Evolutionary conservation across 35 echinoderm and acorn worm species (phyloP), one percentile per base, ranked within the genome.

Genomic region (Acanthaster planci): DNA sequence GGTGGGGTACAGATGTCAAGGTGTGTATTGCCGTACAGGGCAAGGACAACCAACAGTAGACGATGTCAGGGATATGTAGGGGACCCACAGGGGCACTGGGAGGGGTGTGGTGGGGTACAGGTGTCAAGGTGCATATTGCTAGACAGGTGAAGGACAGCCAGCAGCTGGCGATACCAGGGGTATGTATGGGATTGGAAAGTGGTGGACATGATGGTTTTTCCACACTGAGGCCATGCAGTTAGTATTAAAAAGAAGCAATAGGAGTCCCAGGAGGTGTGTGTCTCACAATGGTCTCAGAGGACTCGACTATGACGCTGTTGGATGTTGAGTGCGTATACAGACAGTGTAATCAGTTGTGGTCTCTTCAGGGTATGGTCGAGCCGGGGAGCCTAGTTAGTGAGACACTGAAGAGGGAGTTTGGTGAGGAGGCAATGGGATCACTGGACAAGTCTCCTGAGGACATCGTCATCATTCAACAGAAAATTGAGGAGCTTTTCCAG

Each of bases 151-250:
- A 56, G 51, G 94, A 97, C 67, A 97, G 93, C 50, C 90, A 97
- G 55, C 94, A 97, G 40, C 93, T 89, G 93, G 93, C 93, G 6
- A 95, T 95, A 76, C 93, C 93, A n/a, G 93, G 93, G 67, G 93
- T 95, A 84, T 85, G 93, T 91, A n/a, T 5, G 34, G 34, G 42
- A 6, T 4, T 12, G 8, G 1, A n/a, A 47, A 12, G 42, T 4
- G 4, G 12, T 47, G 42, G 12, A 4, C 4, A 47, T 12, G 4
- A 47, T 4, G 4, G 12, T 47, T 47, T 47, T 6, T 4, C 42
- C 4, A 47, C 4, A 47, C 42, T 12, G 12, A 12, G 42, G 42
- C 42, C 12, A 12, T 47, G 42, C 4, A 47, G 42, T 4, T n/a
- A 47, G 42, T 47, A 47, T 12, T 47, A 12, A 47, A n/a, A n/a